Conservation (phyloP, 2,113 vertebrate genomes). For the Apus apus region DNA sequence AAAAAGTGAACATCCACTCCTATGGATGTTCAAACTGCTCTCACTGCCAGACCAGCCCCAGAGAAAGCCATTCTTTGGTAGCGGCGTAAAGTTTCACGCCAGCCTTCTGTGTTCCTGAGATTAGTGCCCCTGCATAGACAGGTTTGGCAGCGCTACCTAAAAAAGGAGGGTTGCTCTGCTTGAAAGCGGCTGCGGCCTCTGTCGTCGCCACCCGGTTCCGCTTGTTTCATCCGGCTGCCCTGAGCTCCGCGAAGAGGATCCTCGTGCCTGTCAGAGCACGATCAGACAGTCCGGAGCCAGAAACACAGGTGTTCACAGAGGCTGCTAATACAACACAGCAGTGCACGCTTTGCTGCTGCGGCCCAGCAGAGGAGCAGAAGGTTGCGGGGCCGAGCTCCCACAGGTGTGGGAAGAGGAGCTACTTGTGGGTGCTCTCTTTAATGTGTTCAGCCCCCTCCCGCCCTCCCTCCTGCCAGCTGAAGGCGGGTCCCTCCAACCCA, state of each 20-base stretch:
- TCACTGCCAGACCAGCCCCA: rapidly evolving
- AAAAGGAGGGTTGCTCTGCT: rapidly evolving
- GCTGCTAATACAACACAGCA: not conserved
- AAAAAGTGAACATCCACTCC: not conserved
- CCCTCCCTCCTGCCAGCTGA: not conserved
- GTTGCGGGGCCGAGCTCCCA: not conserved
- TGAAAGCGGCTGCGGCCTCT: not conserved
- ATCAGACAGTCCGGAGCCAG: not conserved
- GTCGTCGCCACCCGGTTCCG: rapidly evolving
- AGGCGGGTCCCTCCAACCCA: not conserved
- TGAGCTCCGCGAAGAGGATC: rapidly evolving
- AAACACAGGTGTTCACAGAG: not conserved
- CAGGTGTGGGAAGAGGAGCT: not conserved
- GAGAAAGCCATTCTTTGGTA: not conserved
- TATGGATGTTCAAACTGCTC: not conserved
- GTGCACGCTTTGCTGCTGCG: rapidly evolving
- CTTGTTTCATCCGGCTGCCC: not conserved
- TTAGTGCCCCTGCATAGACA: rapidly evolving
- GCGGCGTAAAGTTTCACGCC: not conserved
- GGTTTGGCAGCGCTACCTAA: not conserved
- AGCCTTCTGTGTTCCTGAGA: not conserved
- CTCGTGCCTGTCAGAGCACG: rapidly evolving
- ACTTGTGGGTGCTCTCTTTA: not conserved
- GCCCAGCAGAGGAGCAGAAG: rapidly evolving
- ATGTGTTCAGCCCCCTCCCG: not conserved